These are phyloP conservation scores for Riptortus pedestris DNA, from an alignment of 1,140 invertebrate genomes.

Conservation along the genomic window DNA sequence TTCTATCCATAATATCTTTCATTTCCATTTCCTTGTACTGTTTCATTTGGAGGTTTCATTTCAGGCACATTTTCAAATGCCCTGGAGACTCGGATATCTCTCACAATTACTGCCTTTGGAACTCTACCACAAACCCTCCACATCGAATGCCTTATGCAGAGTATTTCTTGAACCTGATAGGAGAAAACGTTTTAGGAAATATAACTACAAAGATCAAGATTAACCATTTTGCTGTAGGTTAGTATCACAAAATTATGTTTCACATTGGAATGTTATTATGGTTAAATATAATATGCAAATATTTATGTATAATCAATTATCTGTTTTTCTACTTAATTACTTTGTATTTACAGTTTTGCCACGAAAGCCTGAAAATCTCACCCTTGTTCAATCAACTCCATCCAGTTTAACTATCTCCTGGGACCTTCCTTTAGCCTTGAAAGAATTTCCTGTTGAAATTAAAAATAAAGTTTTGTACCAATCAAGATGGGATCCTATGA, in stretches of 20 bases:
- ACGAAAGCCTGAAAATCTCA: constrained; percentile 45
- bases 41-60: too few species aligned
- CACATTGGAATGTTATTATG: not conserved
- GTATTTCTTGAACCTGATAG: constrained; percentile 45
- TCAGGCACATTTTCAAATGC: not conserved
- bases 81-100: not conserved
- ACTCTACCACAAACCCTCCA: constrained; percentile 42
- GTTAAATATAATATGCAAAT: constrained; percentile 17
- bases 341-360: constrained; percentile 44
- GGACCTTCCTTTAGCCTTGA: constrained; percentile 46
- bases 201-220: constrained; percentile 41
- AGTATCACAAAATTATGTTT: constrained; percentile 30
- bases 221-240: constrained; percentile 50
- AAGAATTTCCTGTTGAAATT: constrained; percentile 46
- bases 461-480: constrained; percentile 51
- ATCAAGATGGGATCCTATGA: constrained; percentile 43
- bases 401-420: constrained; percentile 48
- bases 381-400: constrained; percentile 42
- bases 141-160: constrained; percentile 48
- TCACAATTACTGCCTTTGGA: constrained; percentile 44
- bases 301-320: too few species aligned
- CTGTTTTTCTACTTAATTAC: too few species aligned
- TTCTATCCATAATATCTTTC: not conserved
- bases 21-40: not conserved
- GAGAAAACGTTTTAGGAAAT: constrained; percentile 46